A percentile compares a stretch with the other conserved stretches of the same genome.
Conservation (phyloP, 1,140 invertebrate species). For the Potamilus streckersoni region DNA sequence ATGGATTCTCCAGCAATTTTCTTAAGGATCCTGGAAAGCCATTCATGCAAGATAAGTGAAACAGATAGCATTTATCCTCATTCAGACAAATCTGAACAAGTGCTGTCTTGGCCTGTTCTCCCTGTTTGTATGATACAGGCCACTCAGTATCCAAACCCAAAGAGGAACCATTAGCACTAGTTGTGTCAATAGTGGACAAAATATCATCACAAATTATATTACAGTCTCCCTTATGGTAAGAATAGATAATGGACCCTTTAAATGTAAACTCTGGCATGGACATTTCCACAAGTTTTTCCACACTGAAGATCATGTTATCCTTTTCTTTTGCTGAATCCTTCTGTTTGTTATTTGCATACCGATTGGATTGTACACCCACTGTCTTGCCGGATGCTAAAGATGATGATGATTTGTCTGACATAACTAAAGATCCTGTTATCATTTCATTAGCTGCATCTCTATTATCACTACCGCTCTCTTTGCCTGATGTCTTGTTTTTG, state of each 20-base stretch:
- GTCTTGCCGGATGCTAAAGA: no score
- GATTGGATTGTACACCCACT: no score
- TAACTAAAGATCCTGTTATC: no score
- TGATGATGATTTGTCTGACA: no score
- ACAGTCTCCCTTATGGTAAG: constrained; percentile 38
- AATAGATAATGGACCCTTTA: constrained; percentile 35
- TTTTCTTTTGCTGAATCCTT: no score
- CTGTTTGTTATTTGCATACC: no score
- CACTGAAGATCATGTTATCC: background rate
- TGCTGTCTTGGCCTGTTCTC: constrained; percentile 40
- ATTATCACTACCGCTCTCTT: no score
- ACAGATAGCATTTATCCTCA: constrained; percentile 35
- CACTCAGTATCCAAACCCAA: constrained; percentile 48
- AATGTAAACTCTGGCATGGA: constrained; percentile 36
- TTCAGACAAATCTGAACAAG: constrained; percentile 37
- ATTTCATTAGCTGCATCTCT: no score
- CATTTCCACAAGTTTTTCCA: constrained; percentile 19
- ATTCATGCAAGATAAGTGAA: constrained; percentile 42
- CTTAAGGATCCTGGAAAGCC: constrained; percentile 30
- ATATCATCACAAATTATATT: constrained; percentile 45
- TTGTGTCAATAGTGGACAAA: constrained; percentile 8
- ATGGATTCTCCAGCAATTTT: constrained; percentile 32
- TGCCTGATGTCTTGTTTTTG: no score
- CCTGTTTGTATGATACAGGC: constrained; percentile 41
- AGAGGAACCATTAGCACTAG: constrained; percentile 7